phyloP scores from a whole-genome alignment of 64 coral and sea anemone species.

The Exaiptasia diaphana region DNA sequence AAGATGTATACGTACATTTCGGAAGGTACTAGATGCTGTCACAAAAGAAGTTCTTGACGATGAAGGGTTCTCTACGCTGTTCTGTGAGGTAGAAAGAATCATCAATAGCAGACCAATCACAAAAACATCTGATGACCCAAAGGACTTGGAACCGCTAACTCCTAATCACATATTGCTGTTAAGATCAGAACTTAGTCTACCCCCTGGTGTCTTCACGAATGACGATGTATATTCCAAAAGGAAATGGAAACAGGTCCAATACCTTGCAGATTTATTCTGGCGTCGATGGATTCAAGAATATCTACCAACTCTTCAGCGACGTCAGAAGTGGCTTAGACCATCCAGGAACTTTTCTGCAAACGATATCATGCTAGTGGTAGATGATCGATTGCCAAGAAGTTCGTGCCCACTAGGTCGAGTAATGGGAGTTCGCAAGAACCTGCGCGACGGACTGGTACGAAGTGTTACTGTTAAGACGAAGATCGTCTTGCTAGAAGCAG shows the following conservation, averaged over 20 bases:
- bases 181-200: not conserved
- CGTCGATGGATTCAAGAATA: constrained; percentile 13
- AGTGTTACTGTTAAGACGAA: constrained; percentile 16
- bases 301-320: not conserved
- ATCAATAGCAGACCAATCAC: constrained; percentile 30
- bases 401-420: constrained; percentile 14
- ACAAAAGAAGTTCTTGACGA: constrained; percentile 4
- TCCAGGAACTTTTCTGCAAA: constrained; percentile 8
- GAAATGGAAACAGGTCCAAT: constrained; percentile 20
- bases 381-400: not conserved
- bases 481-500: not conserved
- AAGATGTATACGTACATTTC: constrained; percentile 17
- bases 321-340: not conserved
- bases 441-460: not conserved
- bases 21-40: constrained; percentile 2
- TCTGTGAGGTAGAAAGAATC: not conserved
- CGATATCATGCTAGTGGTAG: constrained; percentile 23
- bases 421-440: not conserved
- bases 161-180: constrained; percentile 6
- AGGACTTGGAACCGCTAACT: not conserved
- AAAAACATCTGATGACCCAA: constrained; percentile 12
- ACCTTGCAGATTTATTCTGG: constrained; percentile 16
- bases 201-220: not conserved
- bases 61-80: constrained; percentile 14
- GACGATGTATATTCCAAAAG: not conserved